phyloP scores from a whole-genome alignment of 1,140 invertebrate species.

The Euglossa dilemma region DNA sequence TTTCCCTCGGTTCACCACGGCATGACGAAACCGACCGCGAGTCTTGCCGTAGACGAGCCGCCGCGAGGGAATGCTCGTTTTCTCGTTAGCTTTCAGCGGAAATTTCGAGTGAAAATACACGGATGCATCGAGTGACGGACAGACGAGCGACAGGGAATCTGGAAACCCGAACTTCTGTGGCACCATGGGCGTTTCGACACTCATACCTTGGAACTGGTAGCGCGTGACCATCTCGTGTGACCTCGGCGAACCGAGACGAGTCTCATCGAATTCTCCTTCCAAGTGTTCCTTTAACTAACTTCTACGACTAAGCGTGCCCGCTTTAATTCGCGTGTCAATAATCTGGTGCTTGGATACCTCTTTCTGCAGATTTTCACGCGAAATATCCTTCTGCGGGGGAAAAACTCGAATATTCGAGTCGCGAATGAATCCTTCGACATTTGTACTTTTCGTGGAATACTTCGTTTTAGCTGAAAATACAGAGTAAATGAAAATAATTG shows the following conservation, averaged over 20 bases:
- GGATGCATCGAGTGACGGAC: neutral
- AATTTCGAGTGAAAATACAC: neutral
- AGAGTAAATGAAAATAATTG: too few relatives aligned
- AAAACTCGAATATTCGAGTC: too few relatives aligned
- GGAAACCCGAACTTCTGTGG: constrained; percentile 44
- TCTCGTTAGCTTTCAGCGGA: neutral
- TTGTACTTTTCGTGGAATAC: too few relatives aligned
- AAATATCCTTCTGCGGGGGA: too few relatives aligned
- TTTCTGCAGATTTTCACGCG: too few relatives aligned
- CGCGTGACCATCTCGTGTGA: constrained; percentile 66
- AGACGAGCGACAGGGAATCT: constrained; percentile 12
- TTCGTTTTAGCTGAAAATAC: too few relatives aligned
- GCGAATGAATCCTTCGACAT: too few relatives aligned
- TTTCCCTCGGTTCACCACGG: neutral
- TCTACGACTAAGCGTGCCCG: neutral
- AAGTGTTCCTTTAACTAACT: constrained; percentile 23
- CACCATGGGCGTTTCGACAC: constrained; percentile 47
- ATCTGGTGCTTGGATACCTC: too few relatives aligned
- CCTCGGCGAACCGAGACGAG: constrained; percentile 61
- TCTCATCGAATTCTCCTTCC: constrained; percentile 56
- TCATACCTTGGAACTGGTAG: constrained; percentile 61
- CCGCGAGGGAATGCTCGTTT: neutral
- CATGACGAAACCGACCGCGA: neutral
- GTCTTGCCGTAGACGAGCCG: neutral
- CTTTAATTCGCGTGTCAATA: neutral